Evolutionary conservation across 2,888 invertebrate species (phyloP).

Genomic region (Smittia sp.): DNA sequence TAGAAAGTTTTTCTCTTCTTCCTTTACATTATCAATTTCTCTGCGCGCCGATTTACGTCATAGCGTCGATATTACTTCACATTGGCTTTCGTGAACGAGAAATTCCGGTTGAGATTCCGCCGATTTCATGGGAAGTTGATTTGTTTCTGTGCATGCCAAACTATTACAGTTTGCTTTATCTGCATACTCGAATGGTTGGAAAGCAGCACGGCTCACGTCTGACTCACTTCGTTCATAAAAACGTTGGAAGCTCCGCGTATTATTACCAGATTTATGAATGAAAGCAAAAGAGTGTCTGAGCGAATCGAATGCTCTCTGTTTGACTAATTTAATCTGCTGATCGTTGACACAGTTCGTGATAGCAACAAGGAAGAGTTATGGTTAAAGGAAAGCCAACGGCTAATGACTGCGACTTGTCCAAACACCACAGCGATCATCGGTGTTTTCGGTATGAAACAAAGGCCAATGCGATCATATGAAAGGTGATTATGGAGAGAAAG

Average conservation of each 20-base stretch:
- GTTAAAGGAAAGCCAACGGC: neutral
- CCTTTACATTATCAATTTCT: slow-evolving; percentile 29
- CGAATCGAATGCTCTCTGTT: neutral
- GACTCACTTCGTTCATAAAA: neutral
- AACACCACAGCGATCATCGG: neutral
- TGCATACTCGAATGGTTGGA: neutral
- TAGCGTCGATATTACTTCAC: slow-evolving; percentile 33
- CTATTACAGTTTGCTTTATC: slow-evolving; percentile 13
- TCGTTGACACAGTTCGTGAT: neutral
- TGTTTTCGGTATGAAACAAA: neutral
- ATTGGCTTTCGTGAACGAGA: neutral
- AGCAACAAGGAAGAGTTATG: neutral
- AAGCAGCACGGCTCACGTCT: neutral
- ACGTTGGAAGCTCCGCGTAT: neutral
- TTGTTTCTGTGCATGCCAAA: neutral
- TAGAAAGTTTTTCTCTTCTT: slow-evolving; percentile 38
- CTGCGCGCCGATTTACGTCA: slow-evolving; percentile 31
- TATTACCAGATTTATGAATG: neutral
- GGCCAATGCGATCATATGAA: neutral
- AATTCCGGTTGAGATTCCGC: slow-evolving; percentile 14
- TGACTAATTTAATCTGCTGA: neutral
- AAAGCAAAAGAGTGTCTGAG: neutral
- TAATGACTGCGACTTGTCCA: neutral
- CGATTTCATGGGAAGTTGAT: neutral
- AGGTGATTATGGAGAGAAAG: neutral